Evolutionary conservation across 2,888 invertebrate species (phyloP), one percentile per base, ranked within the genome.

Genomic region (Ernsta delagoae): DNA sequence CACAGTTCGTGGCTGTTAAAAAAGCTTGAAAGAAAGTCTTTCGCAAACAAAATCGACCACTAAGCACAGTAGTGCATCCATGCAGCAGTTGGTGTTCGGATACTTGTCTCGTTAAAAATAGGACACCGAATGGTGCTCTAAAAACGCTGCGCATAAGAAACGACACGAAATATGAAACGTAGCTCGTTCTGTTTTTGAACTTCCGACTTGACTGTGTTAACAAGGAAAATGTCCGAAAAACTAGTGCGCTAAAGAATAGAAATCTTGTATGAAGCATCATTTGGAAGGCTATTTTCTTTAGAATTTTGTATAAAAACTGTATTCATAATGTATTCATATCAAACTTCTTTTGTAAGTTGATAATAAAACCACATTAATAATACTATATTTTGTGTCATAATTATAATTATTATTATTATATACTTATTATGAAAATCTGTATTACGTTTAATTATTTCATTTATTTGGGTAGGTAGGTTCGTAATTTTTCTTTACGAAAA

Each of bases 101-200:
- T 57, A 39, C 57, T 57, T 57, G 36, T 57, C 57, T 34, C 62
- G 9, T 54, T 34, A 31, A 11, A 64, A 64, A 64, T 64, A 56
- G 64, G 64, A 56, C 64, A 64, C 54, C 6, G 56, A 56, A 64
- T 64, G 53, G 53, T 63, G 63, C 54, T 41, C 64, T 56, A 63
- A 64, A 64, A 64, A 64, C 56, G 54, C 54, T 41, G 54, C 54
- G 54, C 43, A 43, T 43, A 56, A 64, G 64, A 64, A 64, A 56
- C 34, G 53, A 24, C n/a, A 43, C 54, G 54, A 56, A 64, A 64
- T 56, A 24, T 64, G 56, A 64, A 64, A 41, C 43, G 34, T 43
- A 56, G 31, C 64, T 64, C 64, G 56, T 64, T 64, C 43, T 64
- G 56, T 64, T 64, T 53, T 56, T 56, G 64, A 64, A 64, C 56